Evolutionary conservation across 2,797 vertebrate species (phyloP).

Genomic region (Danionella dracula): DNA sequence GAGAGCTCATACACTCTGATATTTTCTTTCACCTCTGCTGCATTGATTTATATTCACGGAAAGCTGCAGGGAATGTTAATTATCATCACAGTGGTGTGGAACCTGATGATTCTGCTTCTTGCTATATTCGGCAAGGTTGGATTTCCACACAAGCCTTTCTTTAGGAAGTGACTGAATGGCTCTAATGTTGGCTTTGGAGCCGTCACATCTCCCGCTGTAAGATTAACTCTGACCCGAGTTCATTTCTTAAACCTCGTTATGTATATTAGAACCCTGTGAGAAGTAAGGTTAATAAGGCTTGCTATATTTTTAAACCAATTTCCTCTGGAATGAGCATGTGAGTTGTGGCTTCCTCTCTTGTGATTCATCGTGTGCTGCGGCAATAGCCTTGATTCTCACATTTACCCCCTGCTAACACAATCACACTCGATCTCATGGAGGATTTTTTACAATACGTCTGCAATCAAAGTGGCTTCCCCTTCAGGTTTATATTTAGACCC

Average conservation of each 20-base stretch:
- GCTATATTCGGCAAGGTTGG: conserved; percentile 15
- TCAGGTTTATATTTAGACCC: conserved; percentile 13
- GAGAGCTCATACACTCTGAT: neutral
- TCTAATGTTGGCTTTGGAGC: neutral
- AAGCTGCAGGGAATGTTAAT: conserved; percentile 46
- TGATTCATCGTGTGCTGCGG: conserved; percentile 12
- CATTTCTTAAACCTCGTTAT: conserved; percentile 26
- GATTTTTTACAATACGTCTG: conserved; percentile 16
- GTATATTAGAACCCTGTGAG: conserved; percentile 33
- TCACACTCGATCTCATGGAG: conserved; percentile 12
- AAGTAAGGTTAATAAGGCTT: conserved; percentile 36
- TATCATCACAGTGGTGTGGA: conserved; percentile 52
- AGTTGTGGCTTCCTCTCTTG: conserved; percentile 5
- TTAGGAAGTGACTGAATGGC: neutral
- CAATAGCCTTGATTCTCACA: conserved; percentile 1
- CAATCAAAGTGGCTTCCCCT: conserved; percentile 8
- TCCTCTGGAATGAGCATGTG: conserved; percentile 27
- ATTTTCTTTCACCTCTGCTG: conserved; percentile 21
- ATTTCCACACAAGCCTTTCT: conserved; percentile 14
- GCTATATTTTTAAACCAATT: conserved; percentile 34
- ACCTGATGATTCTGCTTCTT: conserved; percentile 56
- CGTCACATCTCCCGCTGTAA: neutral
- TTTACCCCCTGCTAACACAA: conserved; percentile 25
- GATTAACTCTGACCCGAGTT: conserved; percentile 3
- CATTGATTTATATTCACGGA: conserved; percentile 58